phyloP scores from a whole-genome alignment of 2,113 vertebrate species.

The Scytalopus superciliaris region DNA sequence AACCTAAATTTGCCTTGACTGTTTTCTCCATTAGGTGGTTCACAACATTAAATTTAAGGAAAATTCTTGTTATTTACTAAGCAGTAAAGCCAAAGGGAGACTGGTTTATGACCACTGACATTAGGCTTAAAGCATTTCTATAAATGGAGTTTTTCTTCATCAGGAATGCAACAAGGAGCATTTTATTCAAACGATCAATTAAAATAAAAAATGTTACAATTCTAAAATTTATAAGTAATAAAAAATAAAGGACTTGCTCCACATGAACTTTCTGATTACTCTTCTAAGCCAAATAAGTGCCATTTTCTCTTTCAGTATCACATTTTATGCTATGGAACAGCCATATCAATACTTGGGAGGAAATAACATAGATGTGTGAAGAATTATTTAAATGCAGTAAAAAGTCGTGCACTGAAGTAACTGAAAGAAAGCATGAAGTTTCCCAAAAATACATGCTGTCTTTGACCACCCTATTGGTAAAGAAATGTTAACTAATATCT shows the following conservation, averaged over 20 bases:
- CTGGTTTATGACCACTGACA: neutral
- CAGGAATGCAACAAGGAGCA: neutral
- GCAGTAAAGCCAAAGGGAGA: neutral
- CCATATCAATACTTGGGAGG: neutral
- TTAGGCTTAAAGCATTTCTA: neutral
- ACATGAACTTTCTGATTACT: neutral
- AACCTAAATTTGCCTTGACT: neutral
- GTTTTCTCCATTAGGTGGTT: neutral
- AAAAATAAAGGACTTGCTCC: neutral
- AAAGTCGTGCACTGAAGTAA: neutral
- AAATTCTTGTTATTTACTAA: neutral
- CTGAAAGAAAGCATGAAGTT: neutral
- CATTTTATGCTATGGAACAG: neutral
- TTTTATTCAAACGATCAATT: neutral
- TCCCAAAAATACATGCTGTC: neutral
- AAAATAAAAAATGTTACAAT: neutral
- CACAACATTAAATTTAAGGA: neutral
- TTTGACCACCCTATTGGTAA: neutral
- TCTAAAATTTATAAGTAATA: neutral
- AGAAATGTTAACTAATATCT: neutral
- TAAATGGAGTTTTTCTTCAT: neutral
- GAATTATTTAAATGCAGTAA: neutral
- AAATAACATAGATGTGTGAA: neutral
- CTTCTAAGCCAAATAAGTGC: neutral
- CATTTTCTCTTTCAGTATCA: neutral